These are phyloP conservation scores for Styela clava DNA, from an alignment of 23 tunicate genomes.

Conservation along the genomic window DNA sequence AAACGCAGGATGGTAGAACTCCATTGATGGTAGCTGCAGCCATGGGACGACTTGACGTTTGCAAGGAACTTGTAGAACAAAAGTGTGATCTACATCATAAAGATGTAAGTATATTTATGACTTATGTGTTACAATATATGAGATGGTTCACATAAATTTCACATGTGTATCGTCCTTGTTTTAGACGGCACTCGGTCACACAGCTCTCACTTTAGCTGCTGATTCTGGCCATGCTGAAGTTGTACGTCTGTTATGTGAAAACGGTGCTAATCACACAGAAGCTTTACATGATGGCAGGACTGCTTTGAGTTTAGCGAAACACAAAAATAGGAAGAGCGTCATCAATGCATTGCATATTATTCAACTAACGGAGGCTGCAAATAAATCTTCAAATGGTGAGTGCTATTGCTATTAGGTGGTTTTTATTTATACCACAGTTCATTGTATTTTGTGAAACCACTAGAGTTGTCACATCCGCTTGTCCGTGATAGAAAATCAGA, in stretches of 20 bases:
- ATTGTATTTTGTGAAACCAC: no score
- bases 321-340: constrained; percentile 53
- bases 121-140: no score
- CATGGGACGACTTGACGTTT: constrained; percentile 73
- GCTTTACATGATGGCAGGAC: constrained; percentile 56
- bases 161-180: no score
- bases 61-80: constrained; percentile 50
- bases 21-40: constrained; percentile 95
- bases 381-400: constrained; percentile 36
- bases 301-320: constrained; percentile 74
- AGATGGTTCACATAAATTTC: no score
- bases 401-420: no score
- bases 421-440: no score
- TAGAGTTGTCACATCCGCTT: neutral
- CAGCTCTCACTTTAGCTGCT: constrained; percentile 84
- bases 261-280: constrained; percentile 56
- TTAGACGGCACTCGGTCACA: constrained; percentile 36
- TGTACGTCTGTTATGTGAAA: constrained; percentile 76
- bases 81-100: constrained; percentile 59
- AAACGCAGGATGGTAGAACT: constrained; percentile 79
- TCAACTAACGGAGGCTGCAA: constrained; percentile 90
- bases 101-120: constrained; percentile 40
- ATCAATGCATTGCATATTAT: constrained; percentile 80
- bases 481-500: neutral
- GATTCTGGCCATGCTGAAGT: constrained; percentile 94